phyloP scores from a whole-genome alignment of 2,797 vertebrate species.

The Hydrolagus colliei region DNA sequence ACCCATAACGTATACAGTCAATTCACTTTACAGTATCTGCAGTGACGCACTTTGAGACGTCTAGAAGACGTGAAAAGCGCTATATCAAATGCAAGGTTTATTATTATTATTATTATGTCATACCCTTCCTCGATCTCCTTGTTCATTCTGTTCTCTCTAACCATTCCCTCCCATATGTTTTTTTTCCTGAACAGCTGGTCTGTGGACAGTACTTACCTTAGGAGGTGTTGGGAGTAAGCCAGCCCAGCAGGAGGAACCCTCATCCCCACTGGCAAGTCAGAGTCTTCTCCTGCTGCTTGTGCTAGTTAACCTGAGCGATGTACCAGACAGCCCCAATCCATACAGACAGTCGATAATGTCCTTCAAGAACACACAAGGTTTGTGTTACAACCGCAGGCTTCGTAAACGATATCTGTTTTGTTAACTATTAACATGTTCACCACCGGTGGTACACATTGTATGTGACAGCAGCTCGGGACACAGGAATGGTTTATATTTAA shows the following conservation, averaged over 20 bases:
- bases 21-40: no score
- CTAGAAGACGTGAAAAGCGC: no score
- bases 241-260: slow-evolving; percentile 61
- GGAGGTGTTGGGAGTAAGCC: slow-evolving; percentile 77
- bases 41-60: no score
- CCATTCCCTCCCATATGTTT: slow-evolving; percentile 38
- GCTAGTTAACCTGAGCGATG: slow-evolving; percentile 83
- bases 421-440: background rate
- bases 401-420: background rate
- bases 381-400: slow-evolving; percentile 32
- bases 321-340: slow-evolving; percentile 78
- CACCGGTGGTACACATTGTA: background rate
- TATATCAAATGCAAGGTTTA: no score
- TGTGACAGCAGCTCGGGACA: no score
- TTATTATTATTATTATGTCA: slow-evolving; percentile 12
- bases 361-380: slow-evolving; percentile 97
- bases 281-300: slow-evolving; percentile 88
- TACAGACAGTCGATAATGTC: slow-evolving; percentile 85
- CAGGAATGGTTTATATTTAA: no score
- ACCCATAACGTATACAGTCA: no score
- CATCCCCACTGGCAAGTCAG: slow-evolving; percentile 89
- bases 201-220: slow-evolving; percentile 91
- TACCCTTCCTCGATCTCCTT: slow-evolving; percentile 38
- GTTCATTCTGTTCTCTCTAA: slow-evolving; percentile 41
- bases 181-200: slow-evolving; percentile 65